Evolutionary conservation across 2,113 vertebrate species (phyloP).

Genomic region (Pantherophis guttatus): DNA sequence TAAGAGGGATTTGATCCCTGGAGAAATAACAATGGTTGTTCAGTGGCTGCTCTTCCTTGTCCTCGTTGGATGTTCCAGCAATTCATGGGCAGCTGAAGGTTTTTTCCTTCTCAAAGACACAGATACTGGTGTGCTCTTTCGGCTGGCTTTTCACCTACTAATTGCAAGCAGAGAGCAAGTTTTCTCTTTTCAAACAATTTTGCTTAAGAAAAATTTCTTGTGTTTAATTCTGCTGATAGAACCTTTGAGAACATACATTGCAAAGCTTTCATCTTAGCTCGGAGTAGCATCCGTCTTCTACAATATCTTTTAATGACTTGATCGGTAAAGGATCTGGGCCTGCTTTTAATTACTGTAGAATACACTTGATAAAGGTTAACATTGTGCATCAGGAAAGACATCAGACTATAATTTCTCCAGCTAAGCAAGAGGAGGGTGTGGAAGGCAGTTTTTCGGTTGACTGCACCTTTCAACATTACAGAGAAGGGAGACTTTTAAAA

Average conservation of each 20-base stretch:
- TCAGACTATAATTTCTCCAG: conserved; percentile 46
- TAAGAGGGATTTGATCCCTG: conserved; percentile 27
- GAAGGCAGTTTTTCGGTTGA: conserved; percentile 34
- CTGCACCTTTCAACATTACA: conserved; percentile 9
- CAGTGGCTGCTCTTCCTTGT: conserved; percentile 9
- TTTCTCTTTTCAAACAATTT: conserved; percentile 54
- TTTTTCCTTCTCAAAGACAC: conserved; percentile 36
- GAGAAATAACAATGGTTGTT: conserved; percentile 41
- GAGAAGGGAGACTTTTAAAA: conserved; percentile 27
- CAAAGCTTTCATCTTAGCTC: conserved; percentile 54
- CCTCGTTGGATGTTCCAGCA: conserved; percentile 15
- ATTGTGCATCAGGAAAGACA: conserved; percentile 49
- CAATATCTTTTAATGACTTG: conserved; percentile 64
- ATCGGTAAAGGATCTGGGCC: conserved; percentile 60
- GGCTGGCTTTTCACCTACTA: conserved; percentile 63
- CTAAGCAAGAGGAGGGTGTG: conserved; percentile 31
- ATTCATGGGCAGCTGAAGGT: conserved; percentile 40
- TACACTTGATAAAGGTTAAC: conserved; percentile 62
- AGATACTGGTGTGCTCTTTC: conserved; percentile 42
- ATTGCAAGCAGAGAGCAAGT: conserved; percentile 50
- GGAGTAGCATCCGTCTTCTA: conserved; percentile 56
- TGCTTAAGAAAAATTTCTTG: conserved; percentile 9
- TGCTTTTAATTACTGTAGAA: conserved; percentile 64
- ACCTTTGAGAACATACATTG: conserved; percentile 35
- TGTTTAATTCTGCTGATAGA: conserved; percentile 25